Evolutionary conservation across 2,113 vertebrate genomes (phyloP).

Genomic region (Cynocephalus volans): DNA sequence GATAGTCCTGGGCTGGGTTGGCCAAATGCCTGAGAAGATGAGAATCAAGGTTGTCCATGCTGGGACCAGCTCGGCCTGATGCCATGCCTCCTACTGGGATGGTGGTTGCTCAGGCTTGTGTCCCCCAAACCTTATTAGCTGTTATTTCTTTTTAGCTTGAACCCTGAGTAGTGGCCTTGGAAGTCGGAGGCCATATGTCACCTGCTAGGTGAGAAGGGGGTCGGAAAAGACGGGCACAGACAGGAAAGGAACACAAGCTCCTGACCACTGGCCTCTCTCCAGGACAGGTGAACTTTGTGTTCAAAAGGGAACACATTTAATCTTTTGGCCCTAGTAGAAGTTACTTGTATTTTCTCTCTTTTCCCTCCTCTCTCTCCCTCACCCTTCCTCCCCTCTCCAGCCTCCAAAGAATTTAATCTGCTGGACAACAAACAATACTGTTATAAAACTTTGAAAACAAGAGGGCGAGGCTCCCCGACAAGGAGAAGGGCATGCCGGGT

Average conservation of each 20-base stretch:
- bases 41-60: neutral
- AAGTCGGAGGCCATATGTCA: neutral
- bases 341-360: conserved; percentile 72
- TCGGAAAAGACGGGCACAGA: neutral
- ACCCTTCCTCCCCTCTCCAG: neutral
- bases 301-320: conserved; percentile 49
- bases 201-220: neutral
- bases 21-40: neutral
- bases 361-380: neutral
- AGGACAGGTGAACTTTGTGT: conserved; percentile 78
- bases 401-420: conserved; percentile 83
- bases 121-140: neutral
- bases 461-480: conserved; percentile 77
- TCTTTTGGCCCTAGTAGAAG: conserved; percentile 55
- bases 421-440: conserved; percentile 84
- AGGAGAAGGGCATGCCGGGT: conserved; percentile 80
- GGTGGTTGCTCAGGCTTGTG: neutral
- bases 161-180: neutral
- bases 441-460: conserved; percentile 84
- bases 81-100: neutral
- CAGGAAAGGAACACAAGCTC: neutral
- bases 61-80: neutral
- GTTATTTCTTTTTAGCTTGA: conserved; percentile 24
- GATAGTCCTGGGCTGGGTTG: neutral
- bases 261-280: conserved; percentile 16